These are phyloP conservation scores for Hippocampus mohnikei DNA, from an alignment of 2,113 vertebrate genomes.

Conservation along the genomic window DNA sequence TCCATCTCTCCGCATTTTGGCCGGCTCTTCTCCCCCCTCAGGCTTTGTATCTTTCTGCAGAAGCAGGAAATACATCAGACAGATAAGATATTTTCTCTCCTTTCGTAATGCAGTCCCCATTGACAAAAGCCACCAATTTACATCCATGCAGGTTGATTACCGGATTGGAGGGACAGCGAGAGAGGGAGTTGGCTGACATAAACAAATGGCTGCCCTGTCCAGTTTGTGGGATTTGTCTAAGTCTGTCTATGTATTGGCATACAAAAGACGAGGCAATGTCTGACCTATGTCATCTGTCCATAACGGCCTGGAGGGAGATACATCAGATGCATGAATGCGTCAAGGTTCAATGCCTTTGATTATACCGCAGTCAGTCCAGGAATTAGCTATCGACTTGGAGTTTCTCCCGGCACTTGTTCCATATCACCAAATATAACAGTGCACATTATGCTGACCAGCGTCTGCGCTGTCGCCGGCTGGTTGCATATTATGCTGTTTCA, in stretches of 20 bases:
- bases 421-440: slow-evolving; percentile 40
- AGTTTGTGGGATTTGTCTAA: slow-evolving; percentile 23
- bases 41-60: slow-evolving; percentile 68
- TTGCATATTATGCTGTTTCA: slow-evolving; percentile 54
- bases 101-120: slow-evolving; percentile 66
- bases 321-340: slow-evolving; percentile 45
- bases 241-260: slow-evolving; percentile 49
- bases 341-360: slow-evolving; percentile 60
- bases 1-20: slow-evolving; percentile 64
- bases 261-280: slow-evolving; percentile 18
- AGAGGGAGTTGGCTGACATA: slow-evolving; percentile 32
- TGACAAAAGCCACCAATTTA: slow-evolving; percentile 57
- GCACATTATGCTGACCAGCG: slow-evolving; percentile 53
- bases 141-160: slow-evolving; percentile 55
- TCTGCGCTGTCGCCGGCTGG: slow-evolving; percentile 34
- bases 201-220: slow-evolving; percentile 18
- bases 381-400: slow-evolving; percentile 53
- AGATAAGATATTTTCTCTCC: slow-evolving; percentile 65
- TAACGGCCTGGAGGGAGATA: slow-evolving; percentile 46
- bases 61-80: slow-evolving; percentile 66
- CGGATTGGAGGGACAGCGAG: slow-evolving; percentile 30
- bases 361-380: slow-evolving; percentile 51
- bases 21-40: slow-evolving; percentile 61
- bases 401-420: slow-evolving; percentile 36
- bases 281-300: slow-evolving; percentile 40